Conservation (phyloP, 2,888 invertebrate species). For the Eupithecia vulgata region DNA sequence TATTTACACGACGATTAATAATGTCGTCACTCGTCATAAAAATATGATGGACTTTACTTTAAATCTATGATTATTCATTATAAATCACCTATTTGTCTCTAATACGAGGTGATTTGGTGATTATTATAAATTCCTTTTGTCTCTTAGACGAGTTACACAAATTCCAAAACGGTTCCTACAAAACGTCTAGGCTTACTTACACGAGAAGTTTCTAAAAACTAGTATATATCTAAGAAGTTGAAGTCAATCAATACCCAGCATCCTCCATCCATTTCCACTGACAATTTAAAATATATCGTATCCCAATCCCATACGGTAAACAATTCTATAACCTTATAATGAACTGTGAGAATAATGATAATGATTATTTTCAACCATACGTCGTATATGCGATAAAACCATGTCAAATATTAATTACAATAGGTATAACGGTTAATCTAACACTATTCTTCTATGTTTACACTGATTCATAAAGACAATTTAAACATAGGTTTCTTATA, state of each 20-base stretch:
- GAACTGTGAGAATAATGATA: neutral
- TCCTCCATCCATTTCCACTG: neutral
- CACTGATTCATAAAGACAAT: neutral
- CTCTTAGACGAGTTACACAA: slow-evolving; percentile 59
- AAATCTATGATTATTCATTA: slow-evolving; percentile 3
- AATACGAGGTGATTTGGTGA: slow-evolving; percentile 38
- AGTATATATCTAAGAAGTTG: slow-evolving; percentile 13
- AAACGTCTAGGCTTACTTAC: slow-evolving; percentile 53
- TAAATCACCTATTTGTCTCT: slow-evolving; percentile 22
- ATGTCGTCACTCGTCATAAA: slow-evolving; percentile 9
- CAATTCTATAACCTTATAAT: neutral
- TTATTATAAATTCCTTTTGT: slow-evolving; percentile 68
- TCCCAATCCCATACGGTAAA: slow-evolving; percentile 3
- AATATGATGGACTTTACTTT: neutral
- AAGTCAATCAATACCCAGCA: slow-evolving; percentile 11
- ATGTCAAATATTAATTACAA: neutral
- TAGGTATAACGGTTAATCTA: neutral
- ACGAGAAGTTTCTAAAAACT: slow-evolving; percentile 25
- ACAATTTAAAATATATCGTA: neutral
- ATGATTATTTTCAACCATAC: neutral
- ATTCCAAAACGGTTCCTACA: slow-evolving; percentile 55
- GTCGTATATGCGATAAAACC: neutral
- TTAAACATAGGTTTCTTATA: neutral
- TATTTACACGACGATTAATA: slow-evolving; percentile 17
- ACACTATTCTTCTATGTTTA: neutral